These are phyloP conservation scores for Xiphydria camelus DNA, from an alignment of 2,888 invertebrate species.

Conservation along the genomic window DNA sequence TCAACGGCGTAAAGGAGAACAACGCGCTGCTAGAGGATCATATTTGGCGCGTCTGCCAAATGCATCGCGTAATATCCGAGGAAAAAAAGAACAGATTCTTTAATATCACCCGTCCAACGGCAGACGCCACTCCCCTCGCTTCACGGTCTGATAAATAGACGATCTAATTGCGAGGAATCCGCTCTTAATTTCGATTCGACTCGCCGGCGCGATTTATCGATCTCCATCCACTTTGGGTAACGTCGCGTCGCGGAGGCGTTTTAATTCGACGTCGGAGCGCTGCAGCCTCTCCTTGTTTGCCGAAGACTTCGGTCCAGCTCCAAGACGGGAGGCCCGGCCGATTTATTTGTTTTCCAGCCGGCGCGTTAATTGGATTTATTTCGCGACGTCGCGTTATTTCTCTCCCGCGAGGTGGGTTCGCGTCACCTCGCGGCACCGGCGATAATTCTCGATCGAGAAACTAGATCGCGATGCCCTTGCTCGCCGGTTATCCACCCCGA, in stretches of 20 bases:
- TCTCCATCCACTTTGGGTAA: conserved; percentile 8
- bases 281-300: conserved; percentile 20
- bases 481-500: no score
- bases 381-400: conserved; percentile 35
- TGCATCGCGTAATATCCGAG: conserved; percentile 26
- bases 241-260: conserved; percentile 11
- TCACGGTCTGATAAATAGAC: conserved; percentile 40
- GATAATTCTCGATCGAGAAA: no score
- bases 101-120: no score
- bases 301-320: conserved; percentile 19
- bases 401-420: no score
- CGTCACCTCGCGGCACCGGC: no score
- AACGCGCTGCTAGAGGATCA: conserved; percentile 20
- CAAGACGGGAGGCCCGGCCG: conserved; percentile 34
- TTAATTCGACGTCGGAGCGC: conserved; percentile 20
- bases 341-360: conserved; percentile 44
- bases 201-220: conserved; percentile 38
- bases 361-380: conserved; percentile 45
- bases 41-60: conserved; percentile 28
- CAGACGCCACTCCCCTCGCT: conserved; percentile 27
- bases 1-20: no score
- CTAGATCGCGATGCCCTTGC: no score
- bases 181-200: no score
- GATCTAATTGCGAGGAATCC: conserved; percentile 39
- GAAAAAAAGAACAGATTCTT: conserved; percentile 25